Conservation (phyloP, 2,797 vertebrate species). For the Lophotriccus pileatus region DNA sequence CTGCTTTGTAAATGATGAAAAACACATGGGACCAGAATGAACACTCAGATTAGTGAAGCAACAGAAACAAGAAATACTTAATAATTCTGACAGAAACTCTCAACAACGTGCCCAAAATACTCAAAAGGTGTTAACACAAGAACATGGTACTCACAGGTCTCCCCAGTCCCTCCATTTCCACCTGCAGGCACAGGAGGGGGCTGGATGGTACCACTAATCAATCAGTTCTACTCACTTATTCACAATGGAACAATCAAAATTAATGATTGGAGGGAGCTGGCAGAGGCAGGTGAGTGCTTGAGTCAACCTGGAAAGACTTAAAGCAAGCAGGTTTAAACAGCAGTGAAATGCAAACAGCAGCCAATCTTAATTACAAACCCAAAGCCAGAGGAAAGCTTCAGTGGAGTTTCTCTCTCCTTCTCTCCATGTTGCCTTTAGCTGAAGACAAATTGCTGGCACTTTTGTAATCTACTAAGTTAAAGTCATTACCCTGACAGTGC, state of each 20-base stretch:
- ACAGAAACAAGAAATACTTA: conserved; percentile 29
- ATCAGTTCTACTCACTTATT: conserved; percentile 1
- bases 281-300: conserved; percentile 16
- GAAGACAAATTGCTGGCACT: conserved; percentile 59
- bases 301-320: conserved; percentile 37
- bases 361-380: conserved; percentile 49
- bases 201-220: conserved; percentile 4
- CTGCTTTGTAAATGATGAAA: conserved; percentile 43
- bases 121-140: not conserved
- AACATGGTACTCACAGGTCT: not conserved
- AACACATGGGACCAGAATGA: conserved; percentile 8
- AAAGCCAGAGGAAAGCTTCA: not conserved
- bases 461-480: conserved; percentile 62
- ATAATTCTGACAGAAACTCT: conserved; percentile 42
- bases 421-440: conserved; percentile 31
- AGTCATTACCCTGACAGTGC: conserved; percentile 61
- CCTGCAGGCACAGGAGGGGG: not conserved
- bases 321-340: conserved; percentile 35
- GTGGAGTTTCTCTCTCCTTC: not conserved
- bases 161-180: not conserved
- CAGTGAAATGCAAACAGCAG: not conserved
- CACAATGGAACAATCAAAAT: conserved; percentile 10
- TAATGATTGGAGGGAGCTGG: conserved; percentile 37
- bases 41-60: not conserved
- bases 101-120: not conserved